These are phyloP conservation scores for Pempheris klunzingeri DNA, from an alignment of 2,797 vertebrate genomes.

Conservation along the genomic window DNA sequence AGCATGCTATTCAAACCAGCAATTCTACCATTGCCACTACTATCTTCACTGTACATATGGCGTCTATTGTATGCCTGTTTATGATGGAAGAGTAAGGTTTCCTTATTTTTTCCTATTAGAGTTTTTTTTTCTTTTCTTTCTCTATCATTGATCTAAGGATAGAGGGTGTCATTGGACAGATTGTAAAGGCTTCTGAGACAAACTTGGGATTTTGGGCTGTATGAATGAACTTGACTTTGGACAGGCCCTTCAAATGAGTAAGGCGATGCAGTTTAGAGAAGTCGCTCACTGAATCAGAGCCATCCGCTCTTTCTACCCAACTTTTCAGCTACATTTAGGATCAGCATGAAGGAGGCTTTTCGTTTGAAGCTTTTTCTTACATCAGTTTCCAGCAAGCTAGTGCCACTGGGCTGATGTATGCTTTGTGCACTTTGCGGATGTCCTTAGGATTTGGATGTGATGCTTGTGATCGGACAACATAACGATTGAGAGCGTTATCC, in stretches of 20 bases:
- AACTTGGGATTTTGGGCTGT: slow-evolving; percentile 3
- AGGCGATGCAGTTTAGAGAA: slow-evolving; percentile 12
- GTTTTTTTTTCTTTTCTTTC: background rate
- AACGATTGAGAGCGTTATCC: slow-evolving; percentile 30
- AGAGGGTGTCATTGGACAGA: background rate
- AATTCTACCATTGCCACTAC: background rate
- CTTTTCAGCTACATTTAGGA: background rate
- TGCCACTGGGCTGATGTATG: background rate
- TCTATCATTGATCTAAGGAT: background rate
- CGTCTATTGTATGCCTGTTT: background rate
- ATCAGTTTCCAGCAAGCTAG: slow-evolving; percentile 12
- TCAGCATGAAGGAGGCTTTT: background rate
- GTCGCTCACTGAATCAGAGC: background rate
- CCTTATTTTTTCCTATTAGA: background rate
- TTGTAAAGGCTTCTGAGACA: background rate
- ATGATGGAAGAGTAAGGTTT: background rate
- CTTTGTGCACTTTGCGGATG: slow-evolving; percentile 14
- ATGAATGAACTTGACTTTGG: slow-evolving; percentile 15
- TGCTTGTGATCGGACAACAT: slow-evolving; percentile 27
- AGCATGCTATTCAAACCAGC: background rate
- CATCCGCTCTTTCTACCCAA: slow-evolving; percentile 9
- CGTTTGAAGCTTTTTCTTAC: slow-evolving; percentile 10
- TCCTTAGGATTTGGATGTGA: slow-evolving; percentile 6
- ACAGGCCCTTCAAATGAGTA: background rate
- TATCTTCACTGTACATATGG: background rate